phyloP scores from a whole-genome alignment of 2,113 vertebrate species.

The Hypanus sabinus region DNA sequence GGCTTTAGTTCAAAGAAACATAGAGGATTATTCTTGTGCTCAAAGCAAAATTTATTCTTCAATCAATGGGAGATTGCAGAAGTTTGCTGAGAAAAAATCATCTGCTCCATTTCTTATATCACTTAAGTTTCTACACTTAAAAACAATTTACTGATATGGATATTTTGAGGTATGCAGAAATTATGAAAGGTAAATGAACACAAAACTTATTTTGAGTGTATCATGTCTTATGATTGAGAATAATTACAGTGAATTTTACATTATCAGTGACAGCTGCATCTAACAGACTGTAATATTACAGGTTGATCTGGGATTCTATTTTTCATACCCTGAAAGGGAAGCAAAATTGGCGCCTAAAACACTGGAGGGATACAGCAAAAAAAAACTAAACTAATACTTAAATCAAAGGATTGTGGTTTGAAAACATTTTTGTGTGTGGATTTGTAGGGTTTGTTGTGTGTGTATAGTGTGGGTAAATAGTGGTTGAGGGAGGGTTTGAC shows the following conservation, averaged over 20 bases:
- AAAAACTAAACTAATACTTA: neutral
- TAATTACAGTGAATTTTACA: neutral
- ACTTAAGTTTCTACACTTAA: too few species aligned
- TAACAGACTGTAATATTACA: neutral
- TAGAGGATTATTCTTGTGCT: too few species aligned
- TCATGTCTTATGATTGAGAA: neutral
- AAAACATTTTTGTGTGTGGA: neutral
- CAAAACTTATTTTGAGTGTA: too few species aligned
- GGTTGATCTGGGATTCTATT: neutral
- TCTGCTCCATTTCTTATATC: too few species aligned
- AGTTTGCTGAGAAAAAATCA: too few species aligned
- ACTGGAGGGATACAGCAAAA: neutral
- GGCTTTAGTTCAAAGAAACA: too few species aligned
- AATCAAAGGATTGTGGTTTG: neutral
- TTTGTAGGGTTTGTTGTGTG: neutral
- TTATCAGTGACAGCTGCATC: neutral
- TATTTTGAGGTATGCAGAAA: too few species aligned
- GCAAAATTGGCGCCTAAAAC: neutral
- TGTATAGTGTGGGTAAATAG: neutral
- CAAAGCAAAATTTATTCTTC: too few species aligned
- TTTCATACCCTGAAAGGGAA: neutral
- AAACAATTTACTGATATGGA: too few species aligned
- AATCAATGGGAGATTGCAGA: too few species aligned
- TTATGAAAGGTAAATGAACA: too few species aligned
- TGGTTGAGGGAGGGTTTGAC: neutral